Evolutionary conservation across 2,113 vertebrate genomes (phyloP), one percentile per base, ranked within the genome.

Genomic region (Fregata magnificens): DNA sequence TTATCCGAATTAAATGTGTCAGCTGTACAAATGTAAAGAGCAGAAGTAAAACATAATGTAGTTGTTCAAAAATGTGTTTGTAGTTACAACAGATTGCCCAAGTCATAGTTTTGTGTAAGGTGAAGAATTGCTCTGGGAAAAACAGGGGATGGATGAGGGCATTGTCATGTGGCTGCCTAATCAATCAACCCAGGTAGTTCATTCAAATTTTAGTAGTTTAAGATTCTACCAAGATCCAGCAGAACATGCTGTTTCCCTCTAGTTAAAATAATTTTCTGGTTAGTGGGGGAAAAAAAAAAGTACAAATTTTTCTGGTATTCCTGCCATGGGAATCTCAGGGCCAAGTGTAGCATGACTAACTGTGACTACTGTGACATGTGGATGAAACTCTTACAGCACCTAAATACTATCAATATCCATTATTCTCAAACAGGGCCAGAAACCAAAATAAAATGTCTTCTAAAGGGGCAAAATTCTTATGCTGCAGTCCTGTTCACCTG

Each of bases 31-130:
- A 62, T 80, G 63, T 83, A 91, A 87, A 92, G 82, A 87, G 69
- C 88, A 88, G 63, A 95, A 95, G 83, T 89, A 85, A 89, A 78
- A 74, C 81, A 32, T 55, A 29, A 74, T 45, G 31, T 7, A 14
- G 42, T 73, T 91, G 28, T 95, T 93, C 83, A 93, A 88, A 92
- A 96, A 93, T 70, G 81, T 87, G 73, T 73, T 73, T 73, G 19
- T 90, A 88, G 90, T 52, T 63, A 44, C 49, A 81, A 71, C 61
- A 72, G 72, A 92, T 70, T 66, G 50, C 59, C 53, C 20, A 16
- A 82, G 38, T 87, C 65, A 47, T 72, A 65, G 77, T 93, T 98
- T 90, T 29, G 34, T 50, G 49, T 93, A 87, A 91, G 28, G 65
- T 49, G 82, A 88, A 67, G 32, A 91, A 94, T 93, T 94, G 53